These are phyloP conservation scores for Polypterus bichir DNA, from an alignment of 2,113 vertebrate species.

Conservation along the genomic window DNA sequence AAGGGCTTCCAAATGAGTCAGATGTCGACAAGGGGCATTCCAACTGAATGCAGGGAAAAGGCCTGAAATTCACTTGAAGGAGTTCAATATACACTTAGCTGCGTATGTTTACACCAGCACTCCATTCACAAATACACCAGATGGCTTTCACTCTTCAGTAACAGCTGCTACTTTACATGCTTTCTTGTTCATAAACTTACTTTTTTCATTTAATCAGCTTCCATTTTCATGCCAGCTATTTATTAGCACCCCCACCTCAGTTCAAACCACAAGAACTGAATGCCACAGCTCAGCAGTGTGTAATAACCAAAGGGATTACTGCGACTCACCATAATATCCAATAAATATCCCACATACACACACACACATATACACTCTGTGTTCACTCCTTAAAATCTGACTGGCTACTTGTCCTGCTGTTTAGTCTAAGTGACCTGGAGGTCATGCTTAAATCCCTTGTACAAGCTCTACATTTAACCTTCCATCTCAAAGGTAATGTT, in stretches of 20 bases:
- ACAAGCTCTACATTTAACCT: background rate
- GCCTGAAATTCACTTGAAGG: too few relatives aligned
- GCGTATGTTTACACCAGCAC: too few relatives aligned
- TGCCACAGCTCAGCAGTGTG: background rate
- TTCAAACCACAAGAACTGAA: background rate
- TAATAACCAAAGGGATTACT: constrained; percentile 3
- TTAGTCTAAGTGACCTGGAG: background rate
- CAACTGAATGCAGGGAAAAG: too few relatives aligned
- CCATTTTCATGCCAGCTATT: background rate
- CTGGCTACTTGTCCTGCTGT: background rate
- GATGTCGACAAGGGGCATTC: too few relatives aligned
- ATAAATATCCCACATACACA: constrained; percentile 10
- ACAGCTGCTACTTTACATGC: background rate
- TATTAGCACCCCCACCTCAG: background rate
- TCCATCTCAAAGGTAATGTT: background rate
- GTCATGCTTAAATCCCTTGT: constrained; percentile 1
- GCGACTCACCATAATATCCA: background rate
- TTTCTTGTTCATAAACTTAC: constrained; percentile 1
- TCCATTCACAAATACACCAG: background rate
- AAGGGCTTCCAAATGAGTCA: too few relatives aligned
- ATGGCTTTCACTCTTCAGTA: background rate
- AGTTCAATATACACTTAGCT: too few relatives aligned
- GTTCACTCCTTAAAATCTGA: background rate
- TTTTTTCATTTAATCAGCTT: background rate
- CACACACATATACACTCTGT: constrained; percentile 11